Base-by-base conservation (phyloP, 2,888 invertebrate species). In the Tiliacea aurago region DNA sequence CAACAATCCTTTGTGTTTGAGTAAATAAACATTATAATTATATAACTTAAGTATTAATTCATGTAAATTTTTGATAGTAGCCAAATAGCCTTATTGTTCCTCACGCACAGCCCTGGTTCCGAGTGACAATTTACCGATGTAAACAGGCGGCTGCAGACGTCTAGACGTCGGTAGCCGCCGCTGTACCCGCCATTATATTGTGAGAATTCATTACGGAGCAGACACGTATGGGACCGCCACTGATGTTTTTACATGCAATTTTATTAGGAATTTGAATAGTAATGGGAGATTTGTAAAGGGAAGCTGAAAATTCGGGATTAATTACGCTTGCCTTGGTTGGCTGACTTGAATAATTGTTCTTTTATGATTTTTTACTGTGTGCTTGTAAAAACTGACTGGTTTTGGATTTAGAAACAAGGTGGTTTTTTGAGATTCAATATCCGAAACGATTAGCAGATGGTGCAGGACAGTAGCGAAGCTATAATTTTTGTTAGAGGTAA, bases 91-190 rank as follows among this genome's bases (percentile, higher is more conserved):
- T 18, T 20, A 45, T 63, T 53, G 64, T 37, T 53, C 15, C 2
- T 1, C 15, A 55, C 23, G 59, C 62, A 73, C 78, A 86, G 23
- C 85, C 85, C 85, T 86, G 61, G 41, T n/a, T 15, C 80, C 84
- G 80, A 81, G 88, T 89, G 91, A 91, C 91, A 91, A 91, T 89
- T 88, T 90, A 89, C 87, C 88, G 89, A 89, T 90, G 91, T 90
- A 92, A 92, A 91, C 91, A 91, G 85, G 86, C 86, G 76, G 51
- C 72, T 77, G 84, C 85, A 89, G 87, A 88, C 90, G 92, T 92
- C 93, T 92, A 93, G 92, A 93, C 92, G 82, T 65, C 73, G 84
- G 70, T 53, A 68, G 58, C 33, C 43, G 69, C 64, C 53, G 68
- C 76, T 75, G 56, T 81, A 84, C 69, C 73, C 71, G 79, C 76